Evolutionary conservation across 53 echinoderm and acorn worm species (phyloP), one percentile per base, ranked within the genome.

Genomic region (Zoroaster sp.): DNA sequence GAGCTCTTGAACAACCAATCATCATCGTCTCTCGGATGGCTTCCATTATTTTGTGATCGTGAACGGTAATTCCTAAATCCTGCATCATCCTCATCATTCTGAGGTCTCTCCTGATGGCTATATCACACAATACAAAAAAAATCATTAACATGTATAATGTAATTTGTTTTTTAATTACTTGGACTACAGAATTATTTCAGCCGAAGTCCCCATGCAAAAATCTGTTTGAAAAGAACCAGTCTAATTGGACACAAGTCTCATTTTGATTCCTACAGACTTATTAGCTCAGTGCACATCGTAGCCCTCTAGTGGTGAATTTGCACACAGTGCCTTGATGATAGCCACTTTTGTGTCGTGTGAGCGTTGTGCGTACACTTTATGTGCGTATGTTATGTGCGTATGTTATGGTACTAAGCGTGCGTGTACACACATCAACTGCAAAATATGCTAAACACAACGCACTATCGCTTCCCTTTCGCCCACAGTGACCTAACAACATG

Each of bases 31-130:
- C 63, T 37, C 5, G 40, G 15, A 4, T 65, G 35, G 3, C 31
- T 52, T 10, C 35, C 39, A 25, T 47, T 73, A 7, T 75, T 75
- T 55, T 14, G 75, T 83, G 90, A 74, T n/a, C 40, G 75, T 12
- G 83, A 44, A 5, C 31, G 40, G 66, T 83, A 83, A 15, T 74
- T 74, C 3, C 74, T 39, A 66, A 91, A 91, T 3, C 91, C 87
- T 23, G 87, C 87, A 53, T 91, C 91, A 40, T 91, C 91, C 20
- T 91, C 91, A 46, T 87, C 91, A 23, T 87, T 37, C 65, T 38
- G 79, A 11, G 53, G 79, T 10, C 78, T 53, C 25, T 74, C 36
- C 6, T 40, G n/a, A 15, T 42, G 74, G 55, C 79, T 79, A 59
- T 76, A 33, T 51, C 5, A 1, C 11, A 59, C 25, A n/a, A n/a